Evolutionary conservation across 2,888 invertebrate species (phyloP), one percentile per base, ranked within the genome.

Genomic region (Agrochola lychnidis): DNA sequence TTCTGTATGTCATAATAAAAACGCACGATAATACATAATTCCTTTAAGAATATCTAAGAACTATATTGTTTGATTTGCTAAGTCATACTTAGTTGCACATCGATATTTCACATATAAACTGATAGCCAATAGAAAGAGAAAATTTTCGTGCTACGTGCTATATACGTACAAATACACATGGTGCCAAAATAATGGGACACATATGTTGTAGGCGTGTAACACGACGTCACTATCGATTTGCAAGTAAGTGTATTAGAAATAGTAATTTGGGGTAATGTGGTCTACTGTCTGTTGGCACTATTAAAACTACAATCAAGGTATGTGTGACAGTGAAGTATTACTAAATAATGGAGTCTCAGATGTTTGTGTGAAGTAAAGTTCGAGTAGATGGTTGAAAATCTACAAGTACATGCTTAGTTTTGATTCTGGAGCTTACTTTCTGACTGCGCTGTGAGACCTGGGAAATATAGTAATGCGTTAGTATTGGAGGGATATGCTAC

Each of bases 391-490:
- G 91, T 78, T 81, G 80, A 76, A 88, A 80, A 73, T 87, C 88
- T 88, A 88, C 83, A 69, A 89, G 87, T 87, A 90, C 96, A 96
- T 96, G 96, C 96, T 93, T 90, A 93, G 86, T 92, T 91, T 84
- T 83, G 87, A 89, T 79, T 89, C 87, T 91, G 89, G 84, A 84
- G 93, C 96, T 96, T 96, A 96, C 96, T 96, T 95, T 96, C 96
- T 91, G 96, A 95, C 95, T 95, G 92, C 94, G 90, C 93, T 91
- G 96, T 96, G 93, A 96, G 96, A 96, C 96, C 96, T 96, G 96
- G 94, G 96, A 91, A 96, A 95, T 94, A 95, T 91, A 95, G 91
- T 88, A 94, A 93, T 87, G 89, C 90, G 93, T 96, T 96, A 96
- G 93, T 95, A 91, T 90, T 87, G 75, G 81, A 78, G 66, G 88